These are phyloP conservation scores for Zosterops hypoxanthus DNA, from an alignment of 2,113 vertebrate species.

Conservation along the genomic window DNA sequence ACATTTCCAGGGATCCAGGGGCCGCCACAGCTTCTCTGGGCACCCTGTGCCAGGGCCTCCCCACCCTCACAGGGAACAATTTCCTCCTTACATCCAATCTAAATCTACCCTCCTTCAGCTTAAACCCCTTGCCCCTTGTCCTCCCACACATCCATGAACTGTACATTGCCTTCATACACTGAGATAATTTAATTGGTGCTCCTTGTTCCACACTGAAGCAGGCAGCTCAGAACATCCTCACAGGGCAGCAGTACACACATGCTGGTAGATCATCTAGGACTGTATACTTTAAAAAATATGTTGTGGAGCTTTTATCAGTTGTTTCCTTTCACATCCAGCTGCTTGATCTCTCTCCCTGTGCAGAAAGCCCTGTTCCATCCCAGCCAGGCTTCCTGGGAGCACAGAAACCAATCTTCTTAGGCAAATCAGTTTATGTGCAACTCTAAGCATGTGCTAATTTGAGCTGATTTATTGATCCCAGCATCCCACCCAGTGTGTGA, in stretches of 20 bases:
- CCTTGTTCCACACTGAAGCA: not conserved
- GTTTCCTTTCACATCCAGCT: not conserved
- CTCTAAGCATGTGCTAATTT: not conserved
- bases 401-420: not conserved
- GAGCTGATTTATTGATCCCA: not conserved
- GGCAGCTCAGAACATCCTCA: not conserved
- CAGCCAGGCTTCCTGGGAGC: not conserved
- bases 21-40: not conserved
- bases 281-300: not conserved
- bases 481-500: not conserved
- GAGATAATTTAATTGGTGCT: not conserved
- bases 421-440: not conserved
- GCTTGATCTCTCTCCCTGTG: not conserved
- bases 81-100: not conserved
- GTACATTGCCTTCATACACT: not conserved
- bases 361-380: not conserved
- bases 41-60: accelerated
- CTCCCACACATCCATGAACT: not conserved
- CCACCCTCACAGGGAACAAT: not conserved
- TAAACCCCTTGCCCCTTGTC: not conserved
- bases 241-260: not conserved
- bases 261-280: no score
- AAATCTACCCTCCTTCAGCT: not conserved
- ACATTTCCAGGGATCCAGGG: not conserved
- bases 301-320: not conserved